These are phyloP conservation scores for Struthidea cinerea DNA, from an alignment of 2,113 vertebrate genomes.

Conservation along the genomic window DNA sequence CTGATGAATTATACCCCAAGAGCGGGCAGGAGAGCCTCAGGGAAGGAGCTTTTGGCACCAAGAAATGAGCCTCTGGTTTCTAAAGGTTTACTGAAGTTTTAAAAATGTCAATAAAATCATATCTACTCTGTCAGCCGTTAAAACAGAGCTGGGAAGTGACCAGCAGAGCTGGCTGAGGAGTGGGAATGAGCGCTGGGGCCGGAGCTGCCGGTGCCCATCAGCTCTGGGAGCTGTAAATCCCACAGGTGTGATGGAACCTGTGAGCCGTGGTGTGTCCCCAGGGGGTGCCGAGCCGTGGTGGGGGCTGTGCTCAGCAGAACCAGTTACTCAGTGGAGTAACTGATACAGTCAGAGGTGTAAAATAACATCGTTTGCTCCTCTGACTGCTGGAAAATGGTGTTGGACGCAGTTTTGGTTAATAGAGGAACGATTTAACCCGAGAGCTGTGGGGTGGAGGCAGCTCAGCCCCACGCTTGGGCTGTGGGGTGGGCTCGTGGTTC, in stretches of 20 bases:
- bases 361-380: not conserved
- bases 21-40: too few species aligned
- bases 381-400: not conserved
- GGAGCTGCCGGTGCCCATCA: not conserved
- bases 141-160: not conserved
- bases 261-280: not conserved
- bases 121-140: not conserved
- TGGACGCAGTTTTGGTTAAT: not conserved
- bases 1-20: too few species aligned
- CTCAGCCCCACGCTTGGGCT: not conserved
- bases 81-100: not conserved
- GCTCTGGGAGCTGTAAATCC: not conserved
- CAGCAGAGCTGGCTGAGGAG: not conserved
- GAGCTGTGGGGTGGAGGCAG: not conserved
- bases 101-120: rapidly evolving
- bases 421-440: not conserved
- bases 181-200: not conserved
- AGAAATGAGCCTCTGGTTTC: rapidly evolving
- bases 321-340: not conserved
- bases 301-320: not conserved
- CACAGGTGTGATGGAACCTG: not conserved
- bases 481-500: not conserved
- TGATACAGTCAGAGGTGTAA: not conserved
- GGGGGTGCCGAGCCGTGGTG: not conserved
- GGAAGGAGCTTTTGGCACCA: not conserved